These are phyloP conservation scores for Synanthedon vespiformis DNA, from an alignment of 2,888 invertebrate species.

Conservation along the genomic window DNA sequence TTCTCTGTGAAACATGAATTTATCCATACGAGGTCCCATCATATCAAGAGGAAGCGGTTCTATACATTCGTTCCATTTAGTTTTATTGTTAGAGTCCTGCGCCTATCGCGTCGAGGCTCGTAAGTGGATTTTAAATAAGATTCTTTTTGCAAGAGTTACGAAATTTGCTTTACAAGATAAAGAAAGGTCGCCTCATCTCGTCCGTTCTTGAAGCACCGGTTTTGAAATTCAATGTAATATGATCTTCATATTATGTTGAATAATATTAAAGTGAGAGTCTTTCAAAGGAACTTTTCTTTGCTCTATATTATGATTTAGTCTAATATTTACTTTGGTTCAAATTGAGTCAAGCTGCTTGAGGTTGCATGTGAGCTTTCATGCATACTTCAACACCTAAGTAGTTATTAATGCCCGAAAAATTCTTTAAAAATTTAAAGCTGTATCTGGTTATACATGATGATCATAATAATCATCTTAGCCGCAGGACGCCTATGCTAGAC, in stretches of 20 bases:
- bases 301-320: conserved; percentile 44
- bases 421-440: neutral
- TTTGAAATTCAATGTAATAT: conserved; percentile 50
- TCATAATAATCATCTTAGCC: neutral
- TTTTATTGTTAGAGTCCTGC: conserved; percentile 67
- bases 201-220: conserved; percentile 46
- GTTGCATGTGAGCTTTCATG: conserved; percentile 62
- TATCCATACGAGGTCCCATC: conserved; percentile 44
- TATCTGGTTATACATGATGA: too few relatives aligned
- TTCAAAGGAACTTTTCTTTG: conserved; percentile 41
- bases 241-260: conserved; percentile 35
- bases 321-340: conserved; percentile 60
- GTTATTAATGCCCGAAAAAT: neutral
- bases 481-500: too few relatives aligned
- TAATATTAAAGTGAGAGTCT: conserved; percentile 34
- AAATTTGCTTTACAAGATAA: conserved; percentile 66
- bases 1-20: conserved; percentile 46
- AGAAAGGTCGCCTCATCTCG: conserved; percentile 61
- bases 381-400: conserved; percentile 42
- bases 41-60: conserved; percentile 61
- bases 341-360: conserved; percentile 48
- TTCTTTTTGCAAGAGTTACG: conserved; percentile 48
- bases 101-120: conserved; percentile 59
- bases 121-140: conserved; percentile 71
- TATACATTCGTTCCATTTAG: conserved; percentile 67